These are phyloP conservation scores for Ctenopoma kingsleyae DNA, from an alignment of 2,797 vertebrate species.

Conservation along the genomic window DNA sequence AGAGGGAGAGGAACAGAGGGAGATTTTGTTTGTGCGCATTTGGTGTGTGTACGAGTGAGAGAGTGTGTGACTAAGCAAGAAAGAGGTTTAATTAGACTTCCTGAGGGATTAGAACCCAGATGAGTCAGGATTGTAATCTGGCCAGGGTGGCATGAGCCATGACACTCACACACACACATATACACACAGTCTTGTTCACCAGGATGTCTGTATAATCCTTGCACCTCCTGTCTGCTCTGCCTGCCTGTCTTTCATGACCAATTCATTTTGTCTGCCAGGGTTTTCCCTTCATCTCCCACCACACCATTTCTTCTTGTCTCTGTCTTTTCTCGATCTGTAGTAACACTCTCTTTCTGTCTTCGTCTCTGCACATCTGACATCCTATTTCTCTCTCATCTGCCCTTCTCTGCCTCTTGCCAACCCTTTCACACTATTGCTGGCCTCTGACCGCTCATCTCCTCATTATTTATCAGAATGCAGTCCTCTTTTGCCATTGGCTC, in stretches of 20 bases:
- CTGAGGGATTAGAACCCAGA: conserved; percentile 78
- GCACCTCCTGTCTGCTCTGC: conserved; percentile 66
- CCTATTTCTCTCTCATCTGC: conserved; percentile 49
- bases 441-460: conserved; percentile 62
- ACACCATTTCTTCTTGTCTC: conserved; percentile 28
- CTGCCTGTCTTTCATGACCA: conserved; percentile 58
- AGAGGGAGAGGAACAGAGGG: not conserved
- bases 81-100: conserved; percentile 84
- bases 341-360: conserved; percentile 12
- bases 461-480: conserved; percentile 65
- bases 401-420: conserved; percentile 44
- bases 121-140: conserved; percentile 83
- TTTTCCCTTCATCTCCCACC: conserved; percentile 44
- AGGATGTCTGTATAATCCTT: conserved; percentile 70
- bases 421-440: conserved; percentile 49
- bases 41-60: conserved; percentile 21
- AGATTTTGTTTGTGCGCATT: conserved; percentile 27
- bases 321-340: conserved; percentile 17
- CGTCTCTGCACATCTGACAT: conserved; percentile 50
- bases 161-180: conserved; percentile 58
- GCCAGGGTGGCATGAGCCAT: conserved; percentile 75
- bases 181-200: conserved; percentile 50
- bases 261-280: conserved; percentile 57
- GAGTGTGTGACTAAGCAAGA: conserved; percentile 54
- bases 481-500: conserved; percentile 51